Base-by-base conservation (phyloP, 2,113 vertebrate species). In the Myocastor coypus region DNA sequence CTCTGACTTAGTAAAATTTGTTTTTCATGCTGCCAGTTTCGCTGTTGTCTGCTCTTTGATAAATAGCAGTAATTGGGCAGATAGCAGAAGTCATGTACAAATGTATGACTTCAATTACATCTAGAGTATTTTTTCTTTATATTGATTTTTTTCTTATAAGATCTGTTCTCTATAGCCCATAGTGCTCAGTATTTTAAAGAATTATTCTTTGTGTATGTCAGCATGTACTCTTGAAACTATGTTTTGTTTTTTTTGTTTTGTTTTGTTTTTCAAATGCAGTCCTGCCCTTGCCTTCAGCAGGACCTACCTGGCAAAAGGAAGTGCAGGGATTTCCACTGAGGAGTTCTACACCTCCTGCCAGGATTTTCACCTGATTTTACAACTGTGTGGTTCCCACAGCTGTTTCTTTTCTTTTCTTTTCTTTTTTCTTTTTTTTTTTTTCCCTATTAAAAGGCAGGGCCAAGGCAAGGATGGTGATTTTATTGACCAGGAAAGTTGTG, bases 31-130 rank as follows among this genome's bases (percentile, higher is more conserved):
- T 98, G 98, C 98, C 98, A 97, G 97, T 97, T 98, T 98, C 97
- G 98, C 94, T 98, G 98, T 98, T 98, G 98, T 98, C 98, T 98
- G 88, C 86, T 97, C 98, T 98, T 99, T 99, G 98, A 99, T 99
- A 98, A 99, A 99, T 99, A 98, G 98, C 98, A 98, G 98, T 99
- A 99, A 99, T 99, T 99, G 98, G 98, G 96, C 96, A 17, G 97
- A 98, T 97, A 98, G 98, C 98, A 98, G 97, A 98, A 99, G 98
- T 98, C 98, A 52, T 98, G 98, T 98, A 98, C 98, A 98, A 99
- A 99, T 98, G 98, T 98, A 98, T 98, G 97, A 97, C 98, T 99
- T 98, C 98, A 98, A 98, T 99, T 99, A 98, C 98, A 98, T 98
- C 97, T 93, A 92, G 96, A 98, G 97, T 97, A 97, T 98, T 98